Conservation (phyloP, 2,797 vertebrate genomes). For the Bryconaethiops microstoma region DNA sequence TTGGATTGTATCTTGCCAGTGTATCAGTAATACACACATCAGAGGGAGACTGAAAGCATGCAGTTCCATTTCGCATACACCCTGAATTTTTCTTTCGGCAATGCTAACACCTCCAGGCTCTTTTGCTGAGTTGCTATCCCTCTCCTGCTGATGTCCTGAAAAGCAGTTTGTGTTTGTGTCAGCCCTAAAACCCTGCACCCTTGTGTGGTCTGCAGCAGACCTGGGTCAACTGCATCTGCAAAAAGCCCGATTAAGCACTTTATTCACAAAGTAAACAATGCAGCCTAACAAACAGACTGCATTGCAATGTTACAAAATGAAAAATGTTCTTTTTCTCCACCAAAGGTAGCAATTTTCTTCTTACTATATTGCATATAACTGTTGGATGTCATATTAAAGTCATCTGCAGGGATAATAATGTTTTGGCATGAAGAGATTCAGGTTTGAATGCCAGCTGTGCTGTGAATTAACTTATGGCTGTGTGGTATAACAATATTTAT, state of each 20-base stretch:
- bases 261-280: not conserved
- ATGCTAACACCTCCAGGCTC: slow-evolving; percentile 9
- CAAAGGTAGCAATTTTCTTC: not conserved
- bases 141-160: slow-evolving; percentile 51
- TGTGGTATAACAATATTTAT: too few relatives aligned
- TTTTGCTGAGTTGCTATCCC: slow-evolving; percentile 53
- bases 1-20: not conserved
- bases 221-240: slow-evolving; percentile 27
- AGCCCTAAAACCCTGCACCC: slow-evolving; percentile 53
- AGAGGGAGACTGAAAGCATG: not conserved
- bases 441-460: not conserved
- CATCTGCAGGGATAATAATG: not conserved
- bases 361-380: not conserved
- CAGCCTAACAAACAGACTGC: not conserved
- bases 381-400: not conserved
- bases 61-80: not conserved
- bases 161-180: slow-evolving; percentile 45
- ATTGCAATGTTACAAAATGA: not conserved
- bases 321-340: not conserved
- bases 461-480: too few relatives aligned
- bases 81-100: not conserved
- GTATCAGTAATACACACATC: not conserved
- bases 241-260: slow-evolving; percentile 30
- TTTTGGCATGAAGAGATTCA: not conserved
- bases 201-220: slow-evolving; percentile 42